Percentiles rank a stretch among this genome's conserved stretches.
Evolutionary conservation across 2,888 invertebrate species (phyloP).

Genomic region (Halictus quadricinctus): DNA sequence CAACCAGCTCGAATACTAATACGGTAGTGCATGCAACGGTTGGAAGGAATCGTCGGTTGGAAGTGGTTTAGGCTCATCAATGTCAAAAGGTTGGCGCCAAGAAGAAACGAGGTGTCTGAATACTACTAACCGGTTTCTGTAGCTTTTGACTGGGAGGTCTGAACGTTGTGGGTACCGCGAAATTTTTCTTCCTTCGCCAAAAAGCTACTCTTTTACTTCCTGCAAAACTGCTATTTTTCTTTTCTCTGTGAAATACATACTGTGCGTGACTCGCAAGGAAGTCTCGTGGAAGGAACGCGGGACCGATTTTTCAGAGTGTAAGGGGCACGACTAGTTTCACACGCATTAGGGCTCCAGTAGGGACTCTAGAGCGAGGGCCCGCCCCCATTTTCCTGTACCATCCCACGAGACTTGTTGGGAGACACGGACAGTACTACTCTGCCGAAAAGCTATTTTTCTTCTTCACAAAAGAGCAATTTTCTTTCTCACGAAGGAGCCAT

Average conservation of each 20-base stretch:
- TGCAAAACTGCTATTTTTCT: background rate
- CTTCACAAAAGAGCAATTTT: background rate
- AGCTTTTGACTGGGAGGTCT: background rate
- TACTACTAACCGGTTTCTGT: background rate
- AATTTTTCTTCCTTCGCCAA: background rate
- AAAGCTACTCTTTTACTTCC: background rate
- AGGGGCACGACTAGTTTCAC: too few species aligned
- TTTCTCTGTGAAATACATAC: background rate
- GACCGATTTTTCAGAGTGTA: too few species aligned
- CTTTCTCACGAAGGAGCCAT: background rate
- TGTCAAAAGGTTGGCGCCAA: background rate
- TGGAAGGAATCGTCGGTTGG: background rate
- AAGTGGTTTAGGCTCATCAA: background rate
- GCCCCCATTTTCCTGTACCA: background rate
- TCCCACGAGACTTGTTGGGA: background rate
- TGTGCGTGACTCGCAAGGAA: background rate
- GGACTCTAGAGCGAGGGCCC: too few species aligned
- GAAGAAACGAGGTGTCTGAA: background rate
- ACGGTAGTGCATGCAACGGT: constrained; percentile 23
- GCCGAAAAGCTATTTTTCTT: background rate
- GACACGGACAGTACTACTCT: background rate
- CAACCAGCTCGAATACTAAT: constrained; percentile 17
- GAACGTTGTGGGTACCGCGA: background rate
- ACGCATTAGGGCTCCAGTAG: too few species aligned
- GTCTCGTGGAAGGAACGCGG: background rate